Evolutionary conservation across 2,888 invertebrate species (phyloP).

Genomic region (Drosophila demipolita): DNA sequence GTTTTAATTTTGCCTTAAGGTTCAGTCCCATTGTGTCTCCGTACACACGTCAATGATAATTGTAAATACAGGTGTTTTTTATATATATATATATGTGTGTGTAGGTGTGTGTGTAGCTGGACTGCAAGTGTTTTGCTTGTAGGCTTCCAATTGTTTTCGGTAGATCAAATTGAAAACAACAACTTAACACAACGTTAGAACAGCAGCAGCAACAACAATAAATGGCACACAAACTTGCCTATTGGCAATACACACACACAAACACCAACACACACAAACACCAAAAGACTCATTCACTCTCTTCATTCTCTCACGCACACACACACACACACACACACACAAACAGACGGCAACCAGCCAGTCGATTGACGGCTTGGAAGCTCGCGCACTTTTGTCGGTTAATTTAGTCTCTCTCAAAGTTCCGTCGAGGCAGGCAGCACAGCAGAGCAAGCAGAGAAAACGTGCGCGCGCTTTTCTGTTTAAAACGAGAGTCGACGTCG

Average conservation of each 20-base stretch:
- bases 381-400: slow-evolving; percentile 35
- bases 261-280: slow-evolving; percentile 11
- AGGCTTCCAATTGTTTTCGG: slow-evolving; percentile 61
- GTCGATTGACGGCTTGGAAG: slow-evolving; percentile 46
- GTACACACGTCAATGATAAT: slow-evolving; percentile 37
- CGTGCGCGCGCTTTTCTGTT: slow-evolving; percentile 55
- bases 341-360: slow-evolving; percentile 22
- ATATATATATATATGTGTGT: slow-evolving; percentile 1
- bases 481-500: slow-evolving; percentile 31
- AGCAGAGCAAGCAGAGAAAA: slow-evolving; percentile 37
- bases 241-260: slow-evolving; percentile 42
- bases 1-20: slow-evolving; percentile 27
- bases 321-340: slow-evolving; percentile 12
- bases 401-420: slow-evolving; percentile 72
- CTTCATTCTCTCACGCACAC: slow-evolving; percentile 16
- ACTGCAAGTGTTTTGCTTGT: slow-evolving; percentile 58
- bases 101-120: slow-evolving; percentile 20
- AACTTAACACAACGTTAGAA: slow-evolving; percentile 47
- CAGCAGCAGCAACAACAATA: slow-evolving; percentile 46
- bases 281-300: slow-evolving; percentile 17
- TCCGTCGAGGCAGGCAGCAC: slow-evolving; percentile 68
- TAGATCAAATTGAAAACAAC: slow-evolving; percentile 65
- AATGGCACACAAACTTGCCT: slow-evolving; percentile 59
- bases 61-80: slow-evolving; percentile 35
- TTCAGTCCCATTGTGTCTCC: slow-evolving; percentile 54